Base-by-base conservation (phyloP, 1,140 invertebrate genomes). In the Drosophila leontia region DNA sequence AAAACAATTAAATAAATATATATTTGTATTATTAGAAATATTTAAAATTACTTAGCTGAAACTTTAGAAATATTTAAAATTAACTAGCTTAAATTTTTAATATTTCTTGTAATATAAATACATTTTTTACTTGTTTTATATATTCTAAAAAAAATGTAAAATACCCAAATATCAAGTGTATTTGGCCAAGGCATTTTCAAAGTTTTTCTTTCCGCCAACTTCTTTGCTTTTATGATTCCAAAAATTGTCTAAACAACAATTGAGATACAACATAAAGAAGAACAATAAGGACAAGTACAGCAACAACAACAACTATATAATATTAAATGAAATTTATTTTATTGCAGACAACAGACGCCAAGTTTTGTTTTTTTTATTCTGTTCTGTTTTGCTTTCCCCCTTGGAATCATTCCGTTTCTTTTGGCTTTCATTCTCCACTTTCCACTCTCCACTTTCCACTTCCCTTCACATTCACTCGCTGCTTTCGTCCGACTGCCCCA, bases 301-400 rank as follows among this genome's bases (percentile, higher is more conserved):
- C 26, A 65, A 58, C 48, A 70, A 62, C 80, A 82, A 62, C 80
- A 82, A 67, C 56, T 55, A 71, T 71, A 63, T 71, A 78, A 70
- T 48, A 68, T 69, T 78, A 78, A 78, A 80, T 78, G 72, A 81
- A 84, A 84, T 85, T 84, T 81, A 84, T 84, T 84, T 84, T 85
- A 86, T 85, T 78, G 76, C 64, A 70, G 75, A 78, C 74, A 70
- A 60, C 57, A 78, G 75, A 68, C 64, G 75, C 75, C 75, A 69
- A 68, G 55, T 62, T 68, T 67, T 41, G 48, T 56, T 17, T 57
- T 35, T 35, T 29, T 32, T n/a, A 11, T 62, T 60, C 64, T 34
- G 5, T 53, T 17, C 19, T 42, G 5, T 51, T 29, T 1, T 50
- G 26, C 4, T 50, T 17, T 6, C 29, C 15, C 17, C 29, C 15